Evolutionary conservation across 2,888 invertebrate genomes (phyloP), one percentile per base, ranked within the genome.

Genomic region (Heliconius ismenius): DNA sequence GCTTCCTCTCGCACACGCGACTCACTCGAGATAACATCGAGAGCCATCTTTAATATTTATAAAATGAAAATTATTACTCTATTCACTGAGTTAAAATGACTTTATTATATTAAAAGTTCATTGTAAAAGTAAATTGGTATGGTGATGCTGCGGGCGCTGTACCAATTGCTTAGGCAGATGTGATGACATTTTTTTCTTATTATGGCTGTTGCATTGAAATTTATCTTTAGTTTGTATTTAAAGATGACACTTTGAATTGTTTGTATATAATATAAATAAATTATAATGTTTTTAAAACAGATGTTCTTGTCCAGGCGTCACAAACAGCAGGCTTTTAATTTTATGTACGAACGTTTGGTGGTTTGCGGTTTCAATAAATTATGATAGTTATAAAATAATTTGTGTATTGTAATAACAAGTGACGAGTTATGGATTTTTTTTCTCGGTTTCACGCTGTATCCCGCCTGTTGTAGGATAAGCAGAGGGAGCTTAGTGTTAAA

Each of bases 51-150:
- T 90, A 90, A 90, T 89, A 86, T 87, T 86, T 86, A 86, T 85
- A 86, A 86, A 90, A 90, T 88, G 87, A 90, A 90, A 92, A 92
- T 92, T 88, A 92, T 91, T 89, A 88, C 88, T 85, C 86, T 63
- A 69, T 72, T 69, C 79, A 74, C 65, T 77, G 87, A 82, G 82
- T 83, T 80, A 83, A 83, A 89, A 91, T 89, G 90, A 90, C 89
- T 92, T 89, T 87, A 91, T 90, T 87, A 91, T 91, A 92, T 92
- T 91, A 90, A 88, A 28, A 1, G 87, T 89, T 92, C 90, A 91
- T 92, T 92, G 92, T 92, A 85, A 88, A 88, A 90, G 89, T 90
- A 92, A 92, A 93, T 92, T 92, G 91, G 89, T 84, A 87, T 88
- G 87, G 87, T 82, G 86, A 85, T 87, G 85, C 87, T 82, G 88